Base-by-base conservation (phyloP, 2,113 vertebrate species). In the Eclectus roratus region DNA sequence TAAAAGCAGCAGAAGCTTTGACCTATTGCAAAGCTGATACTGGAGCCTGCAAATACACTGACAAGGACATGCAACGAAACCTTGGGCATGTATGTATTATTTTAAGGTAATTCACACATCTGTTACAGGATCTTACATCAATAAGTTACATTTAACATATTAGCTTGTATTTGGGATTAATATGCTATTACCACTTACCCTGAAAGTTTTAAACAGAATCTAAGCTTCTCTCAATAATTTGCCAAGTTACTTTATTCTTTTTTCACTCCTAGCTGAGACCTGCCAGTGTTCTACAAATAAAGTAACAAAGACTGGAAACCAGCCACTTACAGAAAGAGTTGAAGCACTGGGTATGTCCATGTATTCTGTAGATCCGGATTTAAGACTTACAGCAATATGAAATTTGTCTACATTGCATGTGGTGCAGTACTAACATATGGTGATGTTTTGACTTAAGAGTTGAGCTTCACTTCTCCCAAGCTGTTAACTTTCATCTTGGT, bases 401-500 rank as follows among this genome's bases (percentile, higher is more conserved):
- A 55, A 81, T 92, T 82, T 85, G 85, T 90, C 85, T 83, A n/a
- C 72, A 41, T 53, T 33, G 37, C 69, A 13, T 35, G 88, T 69
- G 79, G 72, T 35, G 50, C 80, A 43, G 60, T 25, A 58, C 72
- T 77, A 50, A 55, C 93, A 92, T 85, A 94, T 65, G 91, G 91
- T 37, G 78, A 86, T 91, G 94, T 86, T 94, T 94, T 89, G 84
- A 85, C 56, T 94, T 63, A 17, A 17, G 3, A 82, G 35, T 58
- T 46, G 69, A 83, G 88, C 91, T 80, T 24, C 44, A 17, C 78
- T 82, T 69, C 84, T 94, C 52, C 84, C 93, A 89, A 94, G 94
- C 84, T 94, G 91, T 89, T 87, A 76, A 79, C 56, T 82, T 92
- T 91, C 93, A 73, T 69, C 56, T 82, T 15, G 63, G 70, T 58